Conservation (phyloP, 2,888 invertebrate genomes). For the Drosophila limbata region DNA sequence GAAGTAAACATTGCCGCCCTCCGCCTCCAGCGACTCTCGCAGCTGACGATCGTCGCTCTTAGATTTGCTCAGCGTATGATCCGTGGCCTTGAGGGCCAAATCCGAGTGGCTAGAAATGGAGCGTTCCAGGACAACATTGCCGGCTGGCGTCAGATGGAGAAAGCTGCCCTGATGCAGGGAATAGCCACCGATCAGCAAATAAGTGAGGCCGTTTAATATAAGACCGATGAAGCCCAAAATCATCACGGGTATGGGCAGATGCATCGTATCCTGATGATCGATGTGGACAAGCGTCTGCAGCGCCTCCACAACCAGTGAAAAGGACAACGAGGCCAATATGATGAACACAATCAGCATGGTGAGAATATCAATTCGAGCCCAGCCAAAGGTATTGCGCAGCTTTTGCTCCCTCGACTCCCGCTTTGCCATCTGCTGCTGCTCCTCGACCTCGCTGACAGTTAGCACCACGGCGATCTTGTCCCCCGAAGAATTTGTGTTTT, state of each 20-base stretch:
- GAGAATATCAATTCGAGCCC: slow-evolving; percentile 96
- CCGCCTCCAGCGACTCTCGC: slow-evolving; percentile 69
- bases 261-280: slow-evolving; percentile 90
- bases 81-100: slow-evolving; percentile 82
- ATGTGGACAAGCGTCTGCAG: slow-evolving; percentile 92
- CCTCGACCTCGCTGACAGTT: slow-evolving; percentile 58
- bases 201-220: slow-evolving; percentile 91
- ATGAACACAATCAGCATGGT: slow-evolving; percentile 93
- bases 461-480: slow-evolving; percentile 60
- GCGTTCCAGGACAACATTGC: slow-evolving; percentile 88
- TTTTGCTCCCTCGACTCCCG: slow-evolving; percentile 87
- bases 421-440: slow-evolving; percentile 65
- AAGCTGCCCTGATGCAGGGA: slow-evolving; percentile 91
- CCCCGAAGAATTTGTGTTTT: slow-evolving; percentile 24
- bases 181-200: slow-evolving; percentile 92
- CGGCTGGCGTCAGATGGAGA: slow-evolving; percentile 88
- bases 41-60: slow-evolving; percentile 63
- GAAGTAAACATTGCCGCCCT: slow-evolving; percentile 70
- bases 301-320: slow-evolving; percentile 93
- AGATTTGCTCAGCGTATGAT: slow-evolving; percentile 86
- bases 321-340: slow-evolving; percentile 92
- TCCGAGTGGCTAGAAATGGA: slow-evolving; percentile 72
- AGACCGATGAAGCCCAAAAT: slow-evolving; percentile 90
- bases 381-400: slow-evolving; percentile 95
- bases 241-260: slow-evolving; percentile 90